These are phyloP conservation scores for Bombus sylvicola DNA, from an alignment of 1,140 invertebrate genomes.

Conservation along the genomic window DNA sequence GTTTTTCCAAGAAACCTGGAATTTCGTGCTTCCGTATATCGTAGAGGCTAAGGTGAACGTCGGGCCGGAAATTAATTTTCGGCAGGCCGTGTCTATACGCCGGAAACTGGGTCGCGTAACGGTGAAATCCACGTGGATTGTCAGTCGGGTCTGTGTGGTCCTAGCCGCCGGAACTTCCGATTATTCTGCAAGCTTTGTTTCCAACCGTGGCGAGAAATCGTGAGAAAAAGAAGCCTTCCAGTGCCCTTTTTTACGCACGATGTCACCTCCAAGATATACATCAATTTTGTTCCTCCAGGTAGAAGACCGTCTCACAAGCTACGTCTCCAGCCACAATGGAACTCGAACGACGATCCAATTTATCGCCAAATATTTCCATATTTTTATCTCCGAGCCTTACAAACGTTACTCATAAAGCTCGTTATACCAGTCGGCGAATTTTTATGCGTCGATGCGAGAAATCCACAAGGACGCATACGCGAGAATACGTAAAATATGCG, in stretches of 20 bases:
- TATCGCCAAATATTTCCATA: too few species aligned
- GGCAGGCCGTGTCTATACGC: not conserved
- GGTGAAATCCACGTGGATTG: slow-evolving; percentile 42
- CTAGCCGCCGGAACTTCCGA: slow-evolving; percentile 42
- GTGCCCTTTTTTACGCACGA: not conserved
- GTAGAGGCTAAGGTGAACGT: not conserved
- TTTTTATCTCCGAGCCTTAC: too few species aligned
- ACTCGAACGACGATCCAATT: too few species aligned
- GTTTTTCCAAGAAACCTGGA: not conserved
- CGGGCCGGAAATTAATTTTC: slow-evolving; percentile 39
- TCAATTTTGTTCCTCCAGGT: not conserved
- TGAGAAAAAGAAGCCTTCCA: slow-evolving; percentile 8
- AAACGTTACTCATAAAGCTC: too few species aligned
- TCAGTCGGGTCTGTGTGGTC: not conserved
- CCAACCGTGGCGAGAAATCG: slow-evolving; percentile 3
- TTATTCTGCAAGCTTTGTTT: slow-evolving; percentile 23
- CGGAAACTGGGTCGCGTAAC: slow-evolving; percentile 55
- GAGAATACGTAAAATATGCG: too few species aligned
- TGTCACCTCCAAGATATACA: not conserved
- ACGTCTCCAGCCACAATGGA: too few species aligned
- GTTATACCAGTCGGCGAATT: too few species aligned
- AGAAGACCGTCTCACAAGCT: not conserved
- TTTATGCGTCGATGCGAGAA: too few species aligned
- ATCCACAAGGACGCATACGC: too few species aligned
- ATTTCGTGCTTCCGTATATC: not conserved